These are phyloP conservation scores for Arctia plantaginis DNA, from an alignment of 2,888 invertebrate genomes.

Conservation along the genomic window DNA sequence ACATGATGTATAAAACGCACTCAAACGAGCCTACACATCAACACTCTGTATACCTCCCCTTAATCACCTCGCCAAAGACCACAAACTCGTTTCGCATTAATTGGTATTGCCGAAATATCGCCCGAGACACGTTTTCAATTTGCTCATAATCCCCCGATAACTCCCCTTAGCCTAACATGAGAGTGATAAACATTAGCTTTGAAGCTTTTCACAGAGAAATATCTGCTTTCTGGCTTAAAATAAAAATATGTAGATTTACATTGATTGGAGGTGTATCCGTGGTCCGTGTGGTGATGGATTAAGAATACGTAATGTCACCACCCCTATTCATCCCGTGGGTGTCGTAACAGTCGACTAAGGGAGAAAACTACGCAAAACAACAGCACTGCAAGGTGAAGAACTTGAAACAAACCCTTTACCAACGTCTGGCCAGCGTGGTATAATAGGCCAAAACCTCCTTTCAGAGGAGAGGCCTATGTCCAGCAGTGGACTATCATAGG, in stretches of 20 bases:
- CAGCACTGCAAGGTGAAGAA: too few relatives aligned
- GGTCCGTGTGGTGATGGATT: too few relatives aligned
- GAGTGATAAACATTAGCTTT: conserved; percentile 40
- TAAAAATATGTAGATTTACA: conserved; percentile 5
- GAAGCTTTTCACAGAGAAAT: conserved; percentile 32
- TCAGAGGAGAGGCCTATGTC: too few relatives aligned
- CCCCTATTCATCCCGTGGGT: too few relatives aligned
- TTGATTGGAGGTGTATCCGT: neutral
- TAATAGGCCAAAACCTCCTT: too few relatives aligned
- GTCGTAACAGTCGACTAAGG: too few relatives aligned
- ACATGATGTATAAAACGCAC: neutral
- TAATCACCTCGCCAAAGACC: conserved; percentile 28
- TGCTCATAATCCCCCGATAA: conserved; percentile 46
- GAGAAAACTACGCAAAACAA: too few relatives aligned
- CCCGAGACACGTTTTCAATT: conserved; percentile 60
- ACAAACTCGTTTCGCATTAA: conserved; percentile 46
- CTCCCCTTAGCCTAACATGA: conserved; percentile 29
- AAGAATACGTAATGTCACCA: too few relatives aligned
- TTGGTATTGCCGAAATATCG: conserved; percentile 48
- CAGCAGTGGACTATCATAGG: too few relatives aligned
- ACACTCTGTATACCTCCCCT: conserved; percentile 10
- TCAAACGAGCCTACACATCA: conserved; percentile 6
- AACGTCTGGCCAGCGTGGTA: too few relatives aligned
- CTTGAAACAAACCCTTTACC: too few relatives aligned
- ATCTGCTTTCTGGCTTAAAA: conserved; percentile 16